Evolutionary conservation across 2,888 invertebrate genomes (phyloP), one percentile per base, ranked within the genome.

Genomic region (Ariolimax columbianus): DNA sequence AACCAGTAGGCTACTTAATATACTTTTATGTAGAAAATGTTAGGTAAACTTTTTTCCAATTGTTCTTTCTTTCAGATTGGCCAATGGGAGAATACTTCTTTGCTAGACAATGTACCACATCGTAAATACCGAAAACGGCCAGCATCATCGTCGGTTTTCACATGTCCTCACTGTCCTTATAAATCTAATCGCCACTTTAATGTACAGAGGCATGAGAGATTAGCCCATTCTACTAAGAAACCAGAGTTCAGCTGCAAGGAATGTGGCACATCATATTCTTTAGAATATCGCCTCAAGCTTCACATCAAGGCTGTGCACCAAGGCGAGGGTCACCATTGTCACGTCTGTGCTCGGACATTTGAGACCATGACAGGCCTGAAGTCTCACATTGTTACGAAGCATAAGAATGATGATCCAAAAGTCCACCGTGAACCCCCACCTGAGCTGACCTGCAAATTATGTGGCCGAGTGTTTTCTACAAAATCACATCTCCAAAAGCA

Each of bases 291-390:
- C 9, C 78, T 85, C 17, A 85, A 85, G 72, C 85, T 85, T 51
- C 85, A 85, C 47, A 72, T 85, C 59, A 85, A 85, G 59, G 85
- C 85, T 55, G 85, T 85, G 2, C 85, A 85, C 36, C 85, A 85
- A 55, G 85, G 85, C 55, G 85, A 85, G 33, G 85, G 85, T 33
- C 85, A 85, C 33, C 85, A 85, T 68, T 85, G 85, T 26, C 82
- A 82, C 23, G 77, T 85, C 36, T 85, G 85, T 40, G 47, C 77
- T 3, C 77, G 85, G 23, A 82, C 85, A 36, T 85, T 85, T 82
- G 85, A 85, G 68, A 85, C 85, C 55, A 85, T 85, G 85, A 85
- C 85, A 19, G 85, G 85, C 33, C 85, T 85, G 26, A 85, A 85
- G 55, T 85, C 85, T 26, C 85, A 85, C 30, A 70, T 85, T 66